These are phyloP conservation scores for Eira barbara DNA, from an alignment of 2,113 vertebrate genomes.

Conservation along the genomic window DNA sequence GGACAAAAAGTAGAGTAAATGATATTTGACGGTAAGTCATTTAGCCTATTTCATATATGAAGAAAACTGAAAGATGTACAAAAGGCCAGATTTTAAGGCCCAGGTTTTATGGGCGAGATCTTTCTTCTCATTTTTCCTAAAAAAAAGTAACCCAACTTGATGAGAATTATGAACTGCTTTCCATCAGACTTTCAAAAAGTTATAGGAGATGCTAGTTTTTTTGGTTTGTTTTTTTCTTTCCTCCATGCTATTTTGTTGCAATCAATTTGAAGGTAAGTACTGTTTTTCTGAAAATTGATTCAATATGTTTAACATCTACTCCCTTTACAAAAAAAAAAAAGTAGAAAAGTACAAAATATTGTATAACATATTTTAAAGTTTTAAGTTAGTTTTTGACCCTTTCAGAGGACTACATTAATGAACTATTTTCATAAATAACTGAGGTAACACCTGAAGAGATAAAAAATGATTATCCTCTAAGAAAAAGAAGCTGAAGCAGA, in stretches of 20 bases:
- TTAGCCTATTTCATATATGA: background rate
- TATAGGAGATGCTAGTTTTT: background rate
- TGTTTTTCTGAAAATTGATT: constrained; percentile 23
- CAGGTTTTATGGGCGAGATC: background rate
- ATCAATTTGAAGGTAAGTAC: background rate
- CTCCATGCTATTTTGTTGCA: background rate
- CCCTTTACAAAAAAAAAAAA: background rate
- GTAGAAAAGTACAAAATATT: constrained; percentile 2
- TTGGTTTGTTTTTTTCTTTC: background rate
- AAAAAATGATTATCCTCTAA: background rate
- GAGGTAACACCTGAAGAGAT: background rate
- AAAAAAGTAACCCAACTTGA: background rate
- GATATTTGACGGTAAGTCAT: constrained; percentile 9
- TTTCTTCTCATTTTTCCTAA: background rate
- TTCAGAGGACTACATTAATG: background rate
- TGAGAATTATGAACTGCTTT: background rate
- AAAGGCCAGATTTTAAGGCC: background rate
- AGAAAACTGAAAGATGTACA: background rate
- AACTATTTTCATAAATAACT: background rate
- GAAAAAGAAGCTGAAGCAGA: background rate
- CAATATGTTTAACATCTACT: constrained; percentile 28
- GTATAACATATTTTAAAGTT: background rate
- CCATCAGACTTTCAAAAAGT: background rate
- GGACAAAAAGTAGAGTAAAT: background rate
- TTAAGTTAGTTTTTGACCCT: background rate